phyloP scores from a whole-genome alignment of 2,888 invertebrate genomes.

The Eupithecia exiguata region DNA sequence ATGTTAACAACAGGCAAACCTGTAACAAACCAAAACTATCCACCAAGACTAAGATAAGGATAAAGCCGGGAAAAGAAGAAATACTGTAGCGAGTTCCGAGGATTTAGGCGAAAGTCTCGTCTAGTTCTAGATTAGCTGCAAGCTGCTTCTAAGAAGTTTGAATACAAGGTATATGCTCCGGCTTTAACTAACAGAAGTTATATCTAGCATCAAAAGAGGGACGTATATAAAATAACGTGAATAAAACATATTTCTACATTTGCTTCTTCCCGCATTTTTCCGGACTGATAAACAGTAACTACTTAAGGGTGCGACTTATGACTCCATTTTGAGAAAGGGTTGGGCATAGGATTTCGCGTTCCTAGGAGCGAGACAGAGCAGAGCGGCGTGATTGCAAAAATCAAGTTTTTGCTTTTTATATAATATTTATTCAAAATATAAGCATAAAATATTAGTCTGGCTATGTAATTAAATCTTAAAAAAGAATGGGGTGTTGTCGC shows the following conservation, averaged over 20 bases:
- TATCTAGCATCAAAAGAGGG: not conserved
- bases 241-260: not conserved
- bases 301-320: too few relatives aligned
- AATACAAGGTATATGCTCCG: not conserved
- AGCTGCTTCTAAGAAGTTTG: not conserved
- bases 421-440: too few relatives aligned
- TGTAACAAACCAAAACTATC: not conserved
- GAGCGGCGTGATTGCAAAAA: too few relatives aligned
- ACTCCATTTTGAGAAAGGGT: too few relatives aligned
- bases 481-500: too few relatives aligned
- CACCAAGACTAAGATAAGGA: not conserved
- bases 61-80: not conserved
- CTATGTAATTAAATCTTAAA: too few relatives aligned
- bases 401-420: too few relatives aligned
- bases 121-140: not conserved
- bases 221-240: not conserved
- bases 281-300: too few relatives aligned
- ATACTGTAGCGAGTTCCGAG: constrained; percentile 3
- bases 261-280: not conserved
- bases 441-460: too few relatives aligned
- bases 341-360: too few relatives aligned
- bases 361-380: too few relatives aligned
- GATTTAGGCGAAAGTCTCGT: not conserved
- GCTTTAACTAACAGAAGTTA: not conserved
- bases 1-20: not conserved